A percentile compares a stretch with the other conserved stretches of the same genome.
These are phyloP conservation scores for Vollenhovia emeryi DNA, from an alignment of 1,140 invertebrate species.

Conservation along the genomic window DNA sequence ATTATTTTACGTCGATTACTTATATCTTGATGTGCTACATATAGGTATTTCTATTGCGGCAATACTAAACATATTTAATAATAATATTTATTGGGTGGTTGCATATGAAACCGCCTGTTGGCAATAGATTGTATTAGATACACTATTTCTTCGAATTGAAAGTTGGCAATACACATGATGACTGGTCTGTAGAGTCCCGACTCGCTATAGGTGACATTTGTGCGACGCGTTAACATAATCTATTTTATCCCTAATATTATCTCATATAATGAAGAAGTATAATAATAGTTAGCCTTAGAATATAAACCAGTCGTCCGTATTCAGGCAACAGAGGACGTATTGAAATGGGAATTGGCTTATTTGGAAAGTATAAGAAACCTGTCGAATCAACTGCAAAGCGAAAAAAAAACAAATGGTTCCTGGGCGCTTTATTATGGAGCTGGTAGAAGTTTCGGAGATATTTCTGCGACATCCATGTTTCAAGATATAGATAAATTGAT, in stretches of 20 bases:
- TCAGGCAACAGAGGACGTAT: constrained; percentile 87
- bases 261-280: background rate
- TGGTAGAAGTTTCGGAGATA: constrained; percentile 91
- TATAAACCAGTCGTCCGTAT: constrained; percentile 21
- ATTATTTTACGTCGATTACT: background rate
- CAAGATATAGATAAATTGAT: constrained; percentile 90
- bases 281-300: constrained; percentile 25
- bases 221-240: too few species aligned
- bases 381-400: constrained; percentile 61
- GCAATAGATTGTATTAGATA: too few species aligned
- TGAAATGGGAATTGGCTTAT: constrained; percentile 89
- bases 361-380: constrained; percentile 84
- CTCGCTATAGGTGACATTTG: too few species aligned
- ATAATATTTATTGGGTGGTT: background rate
- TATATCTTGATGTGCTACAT: background rate
- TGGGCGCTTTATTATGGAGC: constrained; percentile 87
- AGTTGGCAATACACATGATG: too few species aligned
- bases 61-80: constrained; percentile 21
- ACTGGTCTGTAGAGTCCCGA: too few species aligned
- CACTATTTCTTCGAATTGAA: too few species aligned
- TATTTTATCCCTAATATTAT: background rate
- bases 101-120: too few species aligned
- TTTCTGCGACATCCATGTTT: constrained; percentile 89
- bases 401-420: constrained; percentile 70
- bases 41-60: too few species aligned